A percentile compares a stretch with the other conserved stretches of the same genome.
phyloP scores from a whole-genome alignment of 2,888 invertebrate genomes.

The Galeruca laticollis region DNA sequence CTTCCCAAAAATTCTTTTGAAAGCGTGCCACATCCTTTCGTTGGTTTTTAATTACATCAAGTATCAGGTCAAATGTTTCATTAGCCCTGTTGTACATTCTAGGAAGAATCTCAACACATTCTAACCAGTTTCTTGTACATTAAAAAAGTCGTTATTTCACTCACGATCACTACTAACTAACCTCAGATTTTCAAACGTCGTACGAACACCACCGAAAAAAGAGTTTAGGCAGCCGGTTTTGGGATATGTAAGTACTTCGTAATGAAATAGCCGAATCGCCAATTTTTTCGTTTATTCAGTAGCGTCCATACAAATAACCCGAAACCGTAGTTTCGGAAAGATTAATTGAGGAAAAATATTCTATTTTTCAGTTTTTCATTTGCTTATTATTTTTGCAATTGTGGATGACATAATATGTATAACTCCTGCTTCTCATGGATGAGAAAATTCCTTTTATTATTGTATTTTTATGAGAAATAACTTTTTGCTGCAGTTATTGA shows the following conservation, averaged over 20 bases:
- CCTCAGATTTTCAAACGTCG: slow-evolving; percentile 27
- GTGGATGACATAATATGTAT: no score
- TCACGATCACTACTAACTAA: slow-evolving; percentile 37
- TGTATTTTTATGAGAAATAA: no score
- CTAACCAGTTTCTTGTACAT: slow-evolving; percentile 24
- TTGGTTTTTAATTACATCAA: slow-evolving; percentile 18
- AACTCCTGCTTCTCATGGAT: no score
- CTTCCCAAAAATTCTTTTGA: not conserved
- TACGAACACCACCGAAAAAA: slow-evolving; percentile 16
- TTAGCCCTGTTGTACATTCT: slow-evolving; percentile 22
- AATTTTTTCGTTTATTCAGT: not conserved
- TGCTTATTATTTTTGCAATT: no score
- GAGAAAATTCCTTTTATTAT: no score
- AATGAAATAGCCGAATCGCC: not conserved
- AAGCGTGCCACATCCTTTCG: slow-evolving; percentile 27
- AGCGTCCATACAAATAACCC: not conserved
- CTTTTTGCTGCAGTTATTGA: no score
- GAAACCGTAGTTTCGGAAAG: not conserved
- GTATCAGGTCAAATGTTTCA: slow-evolving; percentile 14
- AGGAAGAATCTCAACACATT: slow-evolving; percentile 30
- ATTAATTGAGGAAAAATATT: no score
- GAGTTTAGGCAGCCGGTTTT: slow-evolving; percentile 10
- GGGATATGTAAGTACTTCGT: slow-evolving; percentile 3
- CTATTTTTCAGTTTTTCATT: no score
- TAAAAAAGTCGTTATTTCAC: slow-evolving; percentile 26